Conservation (phyloP, 2,888 invertebrate species). For the Sesamia inferens region DNA sequence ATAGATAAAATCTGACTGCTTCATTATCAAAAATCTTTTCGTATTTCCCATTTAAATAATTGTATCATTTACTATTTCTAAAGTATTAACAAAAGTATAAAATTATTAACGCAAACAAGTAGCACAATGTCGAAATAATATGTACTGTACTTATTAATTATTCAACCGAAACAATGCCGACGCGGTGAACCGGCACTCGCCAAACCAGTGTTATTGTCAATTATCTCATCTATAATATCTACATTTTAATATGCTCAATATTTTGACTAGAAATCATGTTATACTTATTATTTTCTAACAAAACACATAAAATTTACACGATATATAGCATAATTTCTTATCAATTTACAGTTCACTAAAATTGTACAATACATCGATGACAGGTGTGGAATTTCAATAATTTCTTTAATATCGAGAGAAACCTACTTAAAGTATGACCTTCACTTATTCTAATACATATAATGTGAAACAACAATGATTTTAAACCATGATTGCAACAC, state of each 20-base stretch:
- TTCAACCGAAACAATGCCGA: slow-evolving; percentile 75
- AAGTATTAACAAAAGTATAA: slow-evolving; percentile 79
- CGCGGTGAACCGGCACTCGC: slow-evolving; percentile 67
- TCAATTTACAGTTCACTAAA: slow-evolving; percentile 86
- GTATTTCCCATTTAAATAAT: slow-evolving; percentile 64
- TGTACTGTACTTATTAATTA: slow-evolving; percentile 83
- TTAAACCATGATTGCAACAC: slow-evolving; percentile 75
- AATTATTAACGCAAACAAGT: slow-evolving; percentile 80
- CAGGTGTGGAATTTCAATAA: slow-evolving; percentile 74
- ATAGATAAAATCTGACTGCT: slow-evolving; percentile 63
- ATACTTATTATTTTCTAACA: slow-evolving; percentile 88
- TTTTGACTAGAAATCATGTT: slow-evolving; percentile 90
- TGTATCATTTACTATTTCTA: slow-evolving; percentile 69
- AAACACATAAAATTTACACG: slow-evolving; percentile 88
- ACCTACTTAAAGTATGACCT: slow-evolving; percentile 73
- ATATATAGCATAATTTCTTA: slow-evolving; percentile 88
- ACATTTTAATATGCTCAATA: slow-evolving; percentile 89
- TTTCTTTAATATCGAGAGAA: slow-evolving; percentile 72
- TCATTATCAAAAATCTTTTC: slow-evolving; percentile 55
- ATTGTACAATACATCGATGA: slow-evolving; percentile 89
- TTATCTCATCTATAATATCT: slow-evolving; percentile 87
- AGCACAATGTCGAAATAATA: slow-evolving; percentile 74
- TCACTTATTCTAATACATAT: slow-evolving; percentile 73
- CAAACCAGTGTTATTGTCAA: slow-evolving; percentile 90
- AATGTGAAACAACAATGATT: slow-evolving; percentile 77